phyloP scores from a whole-genome alignment of 2,797 vertebrate genomes.

The Tenualosa thibaudeaui region DNA sequence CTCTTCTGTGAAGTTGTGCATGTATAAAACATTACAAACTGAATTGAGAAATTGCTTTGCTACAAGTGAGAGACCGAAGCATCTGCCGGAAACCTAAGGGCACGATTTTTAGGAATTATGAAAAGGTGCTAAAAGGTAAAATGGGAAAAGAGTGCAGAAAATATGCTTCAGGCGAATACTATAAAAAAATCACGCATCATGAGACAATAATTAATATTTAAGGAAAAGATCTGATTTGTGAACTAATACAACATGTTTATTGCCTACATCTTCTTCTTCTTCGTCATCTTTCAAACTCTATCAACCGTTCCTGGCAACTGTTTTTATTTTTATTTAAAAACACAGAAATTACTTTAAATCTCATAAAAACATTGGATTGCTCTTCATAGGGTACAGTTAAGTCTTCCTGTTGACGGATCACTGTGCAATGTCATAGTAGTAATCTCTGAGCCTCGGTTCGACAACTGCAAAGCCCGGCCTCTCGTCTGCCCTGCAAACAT shows the following conservation, averaged over 20 bases:
- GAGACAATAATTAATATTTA: neutral
- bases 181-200: neutral
- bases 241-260: neutral
- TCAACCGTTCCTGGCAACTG: neutral
- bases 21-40: neutral
- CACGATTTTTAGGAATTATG: neutral
- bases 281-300: constrained; percentile 7
- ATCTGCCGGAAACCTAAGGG: neutral
- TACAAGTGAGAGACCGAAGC: neutral
- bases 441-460: constrained; percentile 86
- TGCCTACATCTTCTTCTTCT: neutral
- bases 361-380: neutral
- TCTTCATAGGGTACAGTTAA: neutral
- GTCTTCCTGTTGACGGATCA: constrained; percentile 24
- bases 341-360: neutral
- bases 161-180: neutral
- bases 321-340: neutral
- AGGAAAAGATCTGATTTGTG: neutral
- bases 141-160: neutral
- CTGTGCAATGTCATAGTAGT: constrained; percentile 83
- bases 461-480: constrained; percentile 83
- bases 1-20: neutral
- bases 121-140: neutral
- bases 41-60: neutral
- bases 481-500: constrained; percentile 73